These are phyloP conservation scores for Dendroctonus ponderosae DNA, from an alignment of 1,140 invertebrate genomes.

Conservation along the genomic window DNA sequence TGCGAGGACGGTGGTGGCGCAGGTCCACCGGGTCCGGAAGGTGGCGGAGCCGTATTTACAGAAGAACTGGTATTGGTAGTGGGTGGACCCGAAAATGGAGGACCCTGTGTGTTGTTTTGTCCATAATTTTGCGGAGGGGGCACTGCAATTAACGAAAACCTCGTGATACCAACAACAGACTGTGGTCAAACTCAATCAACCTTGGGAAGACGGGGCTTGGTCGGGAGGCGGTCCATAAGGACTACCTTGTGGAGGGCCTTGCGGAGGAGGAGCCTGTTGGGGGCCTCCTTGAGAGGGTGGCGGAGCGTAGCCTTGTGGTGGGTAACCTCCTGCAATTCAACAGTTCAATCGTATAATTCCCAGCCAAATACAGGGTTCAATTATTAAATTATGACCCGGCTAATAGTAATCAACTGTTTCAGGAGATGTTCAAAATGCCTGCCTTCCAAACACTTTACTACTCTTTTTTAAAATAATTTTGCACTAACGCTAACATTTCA, in stretches of 20 bases:
- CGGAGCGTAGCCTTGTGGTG: slow-evolving; percentile 41
- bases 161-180: not conserved
- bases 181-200: not conserved
- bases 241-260: slow-evolving; percentile 33
- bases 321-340: slow-evolving; percentile 33
- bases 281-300: slow-evolving; percentile 37
- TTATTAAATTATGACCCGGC: too few species aligned
- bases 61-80: slow-evolving; percentile 43
- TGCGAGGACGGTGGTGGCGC: slow-evolving; percentile 34
- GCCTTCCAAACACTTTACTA: too few species aligned
- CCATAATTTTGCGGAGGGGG: slow-evolving; percentile 47
- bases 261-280: slow-evolving; percentile 47
- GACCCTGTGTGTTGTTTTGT: slow-evolving; percentile 48
- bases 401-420: too few species aligned
- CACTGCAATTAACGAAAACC: slow-evolving; percentile 14
- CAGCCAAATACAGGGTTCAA: too few species aligned
- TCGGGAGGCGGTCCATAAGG: slow-evolving; percentile 24
- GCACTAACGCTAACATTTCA: too few species aligned
- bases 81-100: slow-evolving; percentile 45
- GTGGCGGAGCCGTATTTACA: slow-evolving; percentile 41
- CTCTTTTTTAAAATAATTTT: too few species aligned
- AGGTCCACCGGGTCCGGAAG: slow-evolving; percentile 29
- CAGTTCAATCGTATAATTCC: not conserved
- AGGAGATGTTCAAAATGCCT: too few species aligned
- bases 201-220: slow-evolving; percentile 21